phyloP scores from a whole-genome alignment of 2,888 invertebrate genomes.

The Oscheius sp. region DNA sequence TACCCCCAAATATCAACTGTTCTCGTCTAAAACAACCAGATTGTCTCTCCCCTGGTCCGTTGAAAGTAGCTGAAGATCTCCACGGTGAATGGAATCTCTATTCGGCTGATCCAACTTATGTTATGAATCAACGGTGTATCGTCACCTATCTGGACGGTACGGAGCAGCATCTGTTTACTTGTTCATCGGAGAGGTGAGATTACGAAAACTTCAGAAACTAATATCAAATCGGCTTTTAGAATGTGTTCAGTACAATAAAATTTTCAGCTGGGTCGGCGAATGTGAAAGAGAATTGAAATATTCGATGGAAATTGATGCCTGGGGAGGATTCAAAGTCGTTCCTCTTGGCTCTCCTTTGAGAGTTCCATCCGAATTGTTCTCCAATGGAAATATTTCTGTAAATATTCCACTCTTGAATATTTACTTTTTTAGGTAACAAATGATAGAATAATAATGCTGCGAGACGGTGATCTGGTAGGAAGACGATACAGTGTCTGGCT shows the following conservation, averaged over 20 bases:
- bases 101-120: conserved; percentile 54
- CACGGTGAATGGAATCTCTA: conserved; percentile 52
- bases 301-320: conserved; percentile 35
- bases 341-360: conserved; percentile 40
- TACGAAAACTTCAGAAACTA: background rate
- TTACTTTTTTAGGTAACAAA: conserved; percentile 27
- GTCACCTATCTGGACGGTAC: conserved; percentile 36
- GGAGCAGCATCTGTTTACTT: conserved; percentile 35
- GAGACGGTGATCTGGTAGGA: conserved; percentile 50
- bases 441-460: conserved; percentile 27
- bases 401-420: conserved; percentile 29
- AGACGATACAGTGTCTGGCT: conserved; percentile 54
- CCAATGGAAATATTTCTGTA: conserved; percentile 40
- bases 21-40: conserved; percentile 21
- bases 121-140: conserved; percentile 47
- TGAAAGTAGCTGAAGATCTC: conserved; percentile 43
- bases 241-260: background rate
- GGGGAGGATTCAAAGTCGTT: conserved; percentile 41
- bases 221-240: no score
- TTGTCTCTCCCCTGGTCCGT: conserved; percentile 32
- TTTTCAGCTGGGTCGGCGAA: conserved; percentile 49
- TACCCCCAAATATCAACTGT: conserved; percentile 8
- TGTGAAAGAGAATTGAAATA: conserved; percentile 48
- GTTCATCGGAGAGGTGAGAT: conserved; percentile 38
- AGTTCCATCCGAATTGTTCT: conserved; percentile 43